Base-by-base conservation (phyloP, 2,113 vertebrate species). In the Chaenogobius annularis region DNA sequence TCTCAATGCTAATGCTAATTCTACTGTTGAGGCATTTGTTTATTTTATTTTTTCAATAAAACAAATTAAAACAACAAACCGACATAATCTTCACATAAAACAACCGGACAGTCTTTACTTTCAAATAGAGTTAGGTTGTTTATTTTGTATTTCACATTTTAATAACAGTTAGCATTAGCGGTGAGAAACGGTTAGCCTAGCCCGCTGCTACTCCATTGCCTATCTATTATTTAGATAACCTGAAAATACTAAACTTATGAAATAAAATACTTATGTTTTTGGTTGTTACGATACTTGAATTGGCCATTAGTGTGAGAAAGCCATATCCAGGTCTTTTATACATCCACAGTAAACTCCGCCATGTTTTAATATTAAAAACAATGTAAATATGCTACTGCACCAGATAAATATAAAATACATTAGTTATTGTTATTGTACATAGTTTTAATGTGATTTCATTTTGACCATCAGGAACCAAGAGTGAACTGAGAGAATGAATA, bases 401-500 rank as follows among this genome's bases (percentile, higher is more conserved):
- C 66, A 44, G 46, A 73, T 22, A 59, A 82, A 72, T 85, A 85
- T 63, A 87, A 73, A 52, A 70, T 23, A 81, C 35, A 72, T 35
- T 85, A 56, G 48, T 83, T 79, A 61, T 59, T 81, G 77, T 86
- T 81, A 52, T 31, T 82, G 70, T 86, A 83, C 80, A 80, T 72
- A 78, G 56, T 68, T 26, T 64, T 79, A 54, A 80, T 82, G 59
- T 83, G 12, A 67, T 82, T 81, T 74, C 79, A 75, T 75, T 77
- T 75, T 70, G 65, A 77, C 83, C 86, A 78, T 80, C 74, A 70
- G 67, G 75, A 69, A 52, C 37, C 71, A 52, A 63, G 68, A 72
- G 78, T 81, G 77, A 69, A 83, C 65, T 78, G 82, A 69, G 65
- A 85, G 74, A 82, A 71, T 84, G 78, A 59, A 72, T 64, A 78